phyloP scores from a whole-genome alignment of 2,113 vertebrate genomes.

The Eulacestoma nigropectus region DNA sequence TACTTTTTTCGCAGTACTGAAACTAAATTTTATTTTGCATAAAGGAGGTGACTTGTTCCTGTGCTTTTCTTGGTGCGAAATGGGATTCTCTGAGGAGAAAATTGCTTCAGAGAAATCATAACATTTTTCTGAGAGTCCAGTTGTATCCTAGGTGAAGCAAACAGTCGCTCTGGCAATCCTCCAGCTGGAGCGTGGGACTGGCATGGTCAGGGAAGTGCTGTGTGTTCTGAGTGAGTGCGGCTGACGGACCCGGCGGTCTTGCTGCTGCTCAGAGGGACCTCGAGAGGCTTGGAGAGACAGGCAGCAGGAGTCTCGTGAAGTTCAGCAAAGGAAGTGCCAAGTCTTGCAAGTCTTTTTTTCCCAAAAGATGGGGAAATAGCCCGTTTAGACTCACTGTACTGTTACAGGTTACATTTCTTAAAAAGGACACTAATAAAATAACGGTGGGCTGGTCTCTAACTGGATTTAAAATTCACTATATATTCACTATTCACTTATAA shows the following conservation, averaged over 20 bases:
- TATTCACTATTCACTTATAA: too few relatives aligned
- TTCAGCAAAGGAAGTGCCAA: background rate
- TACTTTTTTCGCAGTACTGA: background rate
- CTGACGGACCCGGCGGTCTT: fast-evolving
- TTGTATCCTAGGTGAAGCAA: background rate
- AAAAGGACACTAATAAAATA: background rate
- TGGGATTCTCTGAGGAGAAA: background rate
- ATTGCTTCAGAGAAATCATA: background rate
- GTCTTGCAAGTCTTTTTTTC: background rate
- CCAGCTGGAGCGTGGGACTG: background rate
- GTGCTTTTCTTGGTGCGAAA: background rate
- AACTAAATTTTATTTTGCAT: fast-evolving
- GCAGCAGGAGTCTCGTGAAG: fast-evolving
- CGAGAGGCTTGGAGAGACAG: fast-evolving
- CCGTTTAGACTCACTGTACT: background rate
- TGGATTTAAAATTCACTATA: too few relatives aligned
- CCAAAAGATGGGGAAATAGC: background rate
- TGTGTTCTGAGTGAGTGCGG: fast-evolving
- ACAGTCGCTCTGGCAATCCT: fast-evolving
- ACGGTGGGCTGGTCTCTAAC: background rate
- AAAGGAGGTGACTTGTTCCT: background rate
- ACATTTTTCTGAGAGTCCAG: background rate
- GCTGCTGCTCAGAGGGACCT: background rate
- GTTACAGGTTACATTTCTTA: background rate
- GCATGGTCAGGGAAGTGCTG: fast-evolving